phyloP scores from a whole-genome alignment of 2,113 vertebrate genomes.

The Argyrosomus japonicus region DNA sequence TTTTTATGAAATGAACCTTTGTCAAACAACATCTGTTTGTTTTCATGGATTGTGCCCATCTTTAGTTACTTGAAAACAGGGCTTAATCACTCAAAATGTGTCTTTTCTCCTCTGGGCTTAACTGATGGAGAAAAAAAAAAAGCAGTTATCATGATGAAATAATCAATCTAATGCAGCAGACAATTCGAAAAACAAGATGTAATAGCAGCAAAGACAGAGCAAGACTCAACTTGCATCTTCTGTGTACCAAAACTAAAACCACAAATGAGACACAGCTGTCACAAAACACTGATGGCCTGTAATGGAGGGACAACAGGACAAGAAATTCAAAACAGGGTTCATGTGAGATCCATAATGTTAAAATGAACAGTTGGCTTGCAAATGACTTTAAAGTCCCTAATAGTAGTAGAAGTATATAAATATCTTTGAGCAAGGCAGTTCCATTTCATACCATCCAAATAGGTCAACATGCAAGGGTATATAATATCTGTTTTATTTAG shows the following conservation, averaged over 20 bases:
- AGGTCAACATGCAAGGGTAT: slow-evolving; percentile 87
- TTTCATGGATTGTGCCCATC: background rate
- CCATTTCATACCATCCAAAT: slow-evolving; percentile 87
- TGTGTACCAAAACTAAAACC: slow-evolving; percentile 47
- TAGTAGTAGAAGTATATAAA: slow-evolving; percentile 83
- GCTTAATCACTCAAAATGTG: background rate
- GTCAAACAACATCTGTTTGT: slow-evolving; percentile 2
- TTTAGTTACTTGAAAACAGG: slow-evolving; percentile 7
- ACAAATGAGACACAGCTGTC: slow-evolving; percentile 33
- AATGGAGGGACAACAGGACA: slow-evolving; percentile 37
- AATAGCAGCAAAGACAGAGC: slow-evolving; percentile 65
- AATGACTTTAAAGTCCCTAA: slow-evolving; percentile 74
- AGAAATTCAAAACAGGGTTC: slow-evolving; percentile 10
- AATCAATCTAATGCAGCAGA: slow-evolving; percentile 2
- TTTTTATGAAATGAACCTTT: slow-evolving; percentile 31
- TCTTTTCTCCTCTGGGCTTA: slow-evolving; percentile 15
- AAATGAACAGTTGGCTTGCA: slow-evolving; percentile 68
- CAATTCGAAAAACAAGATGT: slow-evolving; percentile 32
- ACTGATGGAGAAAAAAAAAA: background rate
- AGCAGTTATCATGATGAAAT: slow-evolving; percentile 4
- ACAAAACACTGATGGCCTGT: slow-evolving; percentile 27
- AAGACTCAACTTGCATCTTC: slow-evolving; percentile 38
- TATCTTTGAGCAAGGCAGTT: slow-evolving; percentile 87
- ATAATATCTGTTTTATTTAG: slow-evolving; percentile 81
- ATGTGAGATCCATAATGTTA: slow-evolving; percentile 51